These are phyloP conservation scores for Acomys russatus DNA, from an alignment of 2,797 vertebrate species.

Conservation along the genomic window DNA sequence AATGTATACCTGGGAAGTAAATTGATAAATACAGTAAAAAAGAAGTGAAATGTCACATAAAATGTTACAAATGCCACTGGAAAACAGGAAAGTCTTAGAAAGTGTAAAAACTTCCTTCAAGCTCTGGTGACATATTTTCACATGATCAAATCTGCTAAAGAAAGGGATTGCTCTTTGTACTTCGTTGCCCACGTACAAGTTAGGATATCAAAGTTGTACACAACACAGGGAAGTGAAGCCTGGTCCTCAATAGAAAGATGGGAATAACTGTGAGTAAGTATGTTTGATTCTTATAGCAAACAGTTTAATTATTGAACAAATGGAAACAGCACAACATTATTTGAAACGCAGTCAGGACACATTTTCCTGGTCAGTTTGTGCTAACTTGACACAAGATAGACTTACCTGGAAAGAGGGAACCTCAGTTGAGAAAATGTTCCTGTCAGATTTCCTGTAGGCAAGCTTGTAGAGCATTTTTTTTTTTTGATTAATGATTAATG, in stretches of 20 bases:
- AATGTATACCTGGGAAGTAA: constrained; percentile 51
- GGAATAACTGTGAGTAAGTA: not conserved
- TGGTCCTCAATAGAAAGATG: not conserved
- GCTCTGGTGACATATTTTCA: not conserved
- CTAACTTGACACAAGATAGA: not conserved
- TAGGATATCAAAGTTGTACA: not conserved
- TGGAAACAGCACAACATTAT: not conserved
- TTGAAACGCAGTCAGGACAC: not conserved
- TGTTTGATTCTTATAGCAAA: constrained; percentile 17
- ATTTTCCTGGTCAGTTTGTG: not conserved
- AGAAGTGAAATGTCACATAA: constrained; percentile 42
- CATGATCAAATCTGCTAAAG: not conserved
- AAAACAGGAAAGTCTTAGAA: not conserved
- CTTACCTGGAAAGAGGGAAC: not conserved
- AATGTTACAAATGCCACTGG: not conserved
- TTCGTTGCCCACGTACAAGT: not conserved
- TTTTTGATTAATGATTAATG: not conserved
- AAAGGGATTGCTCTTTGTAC: not conserved
- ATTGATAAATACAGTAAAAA: not conserved
- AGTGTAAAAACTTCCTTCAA: not conserved
- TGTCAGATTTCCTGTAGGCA: not conserved
- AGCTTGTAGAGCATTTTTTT: not conserved
- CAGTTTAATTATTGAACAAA: constrained; percentile 12
- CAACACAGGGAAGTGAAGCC: not conserved
- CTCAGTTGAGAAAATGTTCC: not conserved